Evolutionary conservation across 2,888 invertebrate genomes (phyloP).

Genomic region (Plebejus argus): DNA sequence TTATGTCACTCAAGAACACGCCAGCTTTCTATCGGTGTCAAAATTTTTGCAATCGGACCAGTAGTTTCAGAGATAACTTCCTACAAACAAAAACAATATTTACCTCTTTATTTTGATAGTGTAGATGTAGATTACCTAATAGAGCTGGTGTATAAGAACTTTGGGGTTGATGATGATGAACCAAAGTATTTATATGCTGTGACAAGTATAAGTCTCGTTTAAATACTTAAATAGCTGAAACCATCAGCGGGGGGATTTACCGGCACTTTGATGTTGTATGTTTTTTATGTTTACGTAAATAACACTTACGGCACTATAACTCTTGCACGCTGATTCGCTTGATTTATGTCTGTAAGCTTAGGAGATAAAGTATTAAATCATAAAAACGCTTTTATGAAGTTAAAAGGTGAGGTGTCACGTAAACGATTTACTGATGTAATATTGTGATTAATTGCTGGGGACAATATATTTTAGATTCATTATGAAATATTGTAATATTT

Average conservation of each 20-base stretch:
- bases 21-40: too few species aligned
- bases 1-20: too few species aligned
- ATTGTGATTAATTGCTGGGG: neutral
- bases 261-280: constrained; percentile 28
- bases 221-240: constrained; percentile 27
- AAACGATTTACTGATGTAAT: neutral
- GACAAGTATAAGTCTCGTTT: constrained; percentile 14
- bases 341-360: constrained; percentile 14
- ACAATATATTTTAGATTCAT: neutral
- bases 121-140: too few species aligned
- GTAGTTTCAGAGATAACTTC: too few species aligned
- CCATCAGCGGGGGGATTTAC: neutral
- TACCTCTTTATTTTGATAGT: too few species aligned
- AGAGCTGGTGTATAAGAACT: too few species aligned
- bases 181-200: neutral
- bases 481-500: neutral
- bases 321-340: constrained; percentile 21
- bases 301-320: constrained; percentile 25
- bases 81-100: too few species aligned
- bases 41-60: too few species aligned
- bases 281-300: constrained; percentile 26
- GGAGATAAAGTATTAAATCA: neutral
- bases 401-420: neutral
- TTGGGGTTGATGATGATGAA: neutral
- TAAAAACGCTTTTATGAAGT: neutral